Percentiles rank a stretch among this genome's conserved stretches.
These are phyloP conservation scores for Tamias sibiricus DNA, from an alignment of 2,113 vertebrate genomes.

Conservation along the genomic window DNA sequence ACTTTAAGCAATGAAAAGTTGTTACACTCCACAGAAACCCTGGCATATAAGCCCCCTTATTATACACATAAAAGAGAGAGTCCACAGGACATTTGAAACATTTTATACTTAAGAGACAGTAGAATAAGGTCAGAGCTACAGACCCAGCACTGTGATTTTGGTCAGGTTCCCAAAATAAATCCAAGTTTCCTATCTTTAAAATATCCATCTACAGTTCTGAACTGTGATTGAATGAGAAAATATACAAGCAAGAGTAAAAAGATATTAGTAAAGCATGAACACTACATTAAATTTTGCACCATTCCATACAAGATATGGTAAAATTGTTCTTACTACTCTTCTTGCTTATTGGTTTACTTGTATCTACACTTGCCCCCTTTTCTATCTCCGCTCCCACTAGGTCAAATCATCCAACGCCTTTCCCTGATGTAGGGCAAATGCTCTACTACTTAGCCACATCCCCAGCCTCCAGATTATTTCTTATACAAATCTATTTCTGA, in stretches of 20 bases:
- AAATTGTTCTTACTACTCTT: background rate
- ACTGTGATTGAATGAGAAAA: background rate
- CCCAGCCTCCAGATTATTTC: background rate
- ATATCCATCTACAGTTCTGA: background rate
- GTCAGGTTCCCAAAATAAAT: background rate
- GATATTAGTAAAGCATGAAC: background rate
- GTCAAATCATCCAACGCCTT: background rate
- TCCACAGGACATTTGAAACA: background rate
- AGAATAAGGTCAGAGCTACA: conserved; percentile 10
- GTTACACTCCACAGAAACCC: background rate
- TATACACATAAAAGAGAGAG: background rate
- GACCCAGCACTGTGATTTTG: background rate
- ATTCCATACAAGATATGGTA: background rate
- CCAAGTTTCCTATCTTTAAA: conserved; percentile 6
- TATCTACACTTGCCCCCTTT: background rate
- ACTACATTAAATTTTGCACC: background rate
- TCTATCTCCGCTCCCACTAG: background rate
- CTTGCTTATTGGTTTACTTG: background rate
- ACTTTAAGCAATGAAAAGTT: background rate
- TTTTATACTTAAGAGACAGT: background rate
- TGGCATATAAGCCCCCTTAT: background rate
- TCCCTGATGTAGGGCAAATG: no score
- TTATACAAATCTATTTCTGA: background rate
- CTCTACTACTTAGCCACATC: background rate
- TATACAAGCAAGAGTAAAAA: background rate